Evolutionary conservation across 2,797 vertebrate species (phyloP).

Genomic region (Phrynocephalus forsythii): DNA sequence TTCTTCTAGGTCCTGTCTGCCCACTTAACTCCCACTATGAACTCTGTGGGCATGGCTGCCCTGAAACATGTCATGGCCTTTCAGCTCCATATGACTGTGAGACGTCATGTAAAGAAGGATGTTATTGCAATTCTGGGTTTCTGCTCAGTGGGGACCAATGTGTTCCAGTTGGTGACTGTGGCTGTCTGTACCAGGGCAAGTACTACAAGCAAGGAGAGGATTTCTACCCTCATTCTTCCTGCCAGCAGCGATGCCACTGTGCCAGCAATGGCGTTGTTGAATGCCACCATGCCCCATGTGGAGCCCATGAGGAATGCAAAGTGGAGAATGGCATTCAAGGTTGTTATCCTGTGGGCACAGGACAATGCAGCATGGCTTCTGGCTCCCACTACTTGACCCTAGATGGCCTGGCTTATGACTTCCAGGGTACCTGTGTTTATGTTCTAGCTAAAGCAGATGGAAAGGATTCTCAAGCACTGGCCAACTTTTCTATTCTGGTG

Average conservation of each 20-base stretch:
- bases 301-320: constrained; percentile 32
- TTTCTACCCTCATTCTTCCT: constrained; percentile 37
- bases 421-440: constrained; percentile 76
- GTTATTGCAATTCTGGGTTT: constrained; percentile 84
- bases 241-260: constrained; percentile 73
- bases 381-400: constrained; percentile 70
- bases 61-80: constrained; percentile 76
- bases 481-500: constrained; percentile 61
- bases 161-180: constrained; percentile 66
- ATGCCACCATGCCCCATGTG: constrained; percentile 42
- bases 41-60: constrained; percentile 82
- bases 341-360: constrained; percentile 43
- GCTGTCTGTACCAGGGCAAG: constrained; percentile 68
- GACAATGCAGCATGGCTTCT: constrained; percentile 62
- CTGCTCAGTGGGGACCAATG: constrained; percentile 80
- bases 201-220: constrained; percentile 34
- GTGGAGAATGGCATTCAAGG: constrained; percentile 39
- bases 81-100: constrained; percentile 65
- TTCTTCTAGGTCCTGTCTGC: constrained; percentile 79
- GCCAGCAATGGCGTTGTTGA: constrained; percentile 19
- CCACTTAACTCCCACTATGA: constrained; percentile 84
- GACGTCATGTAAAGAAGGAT: constrained; percentile 80
- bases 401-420: constrained; percentile 68
- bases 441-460: constrained; percentile 52
- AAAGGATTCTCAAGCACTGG: constrained; percentile 35